Conservation (phyloP, 2,797 vertebrate species). For the Australoheros facetus region DNA sequence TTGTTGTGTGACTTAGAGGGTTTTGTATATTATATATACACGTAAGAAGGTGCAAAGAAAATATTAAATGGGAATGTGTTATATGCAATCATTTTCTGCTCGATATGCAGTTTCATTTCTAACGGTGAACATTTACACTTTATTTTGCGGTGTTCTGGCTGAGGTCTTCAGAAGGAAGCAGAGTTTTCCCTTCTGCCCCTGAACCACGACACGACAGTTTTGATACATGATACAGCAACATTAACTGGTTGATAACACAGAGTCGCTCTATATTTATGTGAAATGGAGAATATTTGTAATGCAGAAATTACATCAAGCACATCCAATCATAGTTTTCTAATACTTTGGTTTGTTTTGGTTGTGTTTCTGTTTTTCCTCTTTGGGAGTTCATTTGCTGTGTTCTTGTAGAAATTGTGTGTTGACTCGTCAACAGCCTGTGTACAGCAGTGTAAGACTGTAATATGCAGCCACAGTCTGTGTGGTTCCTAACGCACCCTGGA, state of each 20-base stretch:
- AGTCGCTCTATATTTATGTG: constrained; percentile 48
- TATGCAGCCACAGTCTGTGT: constrained; percentile 33
- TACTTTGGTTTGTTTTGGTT: constrained; percentile 65
- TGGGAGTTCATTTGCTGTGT: constrained; percentile 65
- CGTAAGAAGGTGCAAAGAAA: constrained; percentile 21
- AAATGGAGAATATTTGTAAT: constrained; percentile 66
- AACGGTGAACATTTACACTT: not conserved
- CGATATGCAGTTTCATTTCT: constrained; percentile 28
- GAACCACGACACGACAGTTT: not conserved
- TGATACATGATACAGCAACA: not conserved
- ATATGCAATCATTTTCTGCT: constrained; percentile 8
- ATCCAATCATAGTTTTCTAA: constrained; percentile 76
- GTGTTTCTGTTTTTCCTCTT: constrained; percentile 52
- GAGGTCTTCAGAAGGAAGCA: not conserved
- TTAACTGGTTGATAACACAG: constrained; percentile 20
- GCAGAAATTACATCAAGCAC: constrained; percentile 73
- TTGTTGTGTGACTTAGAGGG: constrained; percentile 34
- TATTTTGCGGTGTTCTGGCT: not conserved
- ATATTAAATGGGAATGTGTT: constrained; percentile 27
- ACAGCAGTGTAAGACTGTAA: constrained; percentile 51
- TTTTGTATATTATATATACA: constrained; percentile 78
- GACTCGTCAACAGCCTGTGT: constrained; percentile 39
- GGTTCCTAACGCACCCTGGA: not conserved
- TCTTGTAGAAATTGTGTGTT: constrained; percentile 45
- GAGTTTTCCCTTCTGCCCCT: not conserved